A percentile compares a stretch with the other conserved stretches of the same genome.
phyloP scores from a whole-genome alignment of 2,888 invertebrate species.

The Epiperipatus broadwayi region DNA sequence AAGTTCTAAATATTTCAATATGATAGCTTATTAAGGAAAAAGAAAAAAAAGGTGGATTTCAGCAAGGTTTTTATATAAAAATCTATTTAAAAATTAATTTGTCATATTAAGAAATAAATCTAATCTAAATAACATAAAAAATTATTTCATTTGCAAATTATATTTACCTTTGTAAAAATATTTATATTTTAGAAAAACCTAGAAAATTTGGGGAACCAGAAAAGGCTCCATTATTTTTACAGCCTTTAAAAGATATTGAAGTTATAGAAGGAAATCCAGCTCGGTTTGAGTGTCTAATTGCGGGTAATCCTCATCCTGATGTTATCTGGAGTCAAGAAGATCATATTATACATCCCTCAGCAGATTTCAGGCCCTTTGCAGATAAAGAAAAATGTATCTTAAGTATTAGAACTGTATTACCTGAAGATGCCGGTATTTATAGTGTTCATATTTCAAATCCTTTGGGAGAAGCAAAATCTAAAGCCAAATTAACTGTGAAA shows the following conservation, averaged over 20 bases:
- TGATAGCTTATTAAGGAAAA: no score
- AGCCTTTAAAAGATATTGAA: slow-evolving; percentile 23
- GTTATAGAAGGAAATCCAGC: slow-evolving; percentile 23
- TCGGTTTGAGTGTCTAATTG: slow-evolving; percentile 29
- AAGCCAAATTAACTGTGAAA: background rate
- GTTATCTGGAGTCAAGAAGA: slow-evolving; percentile 29
- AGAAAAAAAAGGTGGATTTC: no score
- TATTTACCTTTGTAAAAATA: no score
- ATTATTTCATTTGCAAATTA: no score
- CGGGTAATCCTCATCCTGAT: slow-evolving; percentile 30
- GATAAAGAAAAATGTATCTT: background rate
- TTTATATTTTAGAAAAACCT: no score
- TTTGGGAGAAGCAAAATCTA: background rate
- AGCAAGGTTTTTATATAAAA: no score
- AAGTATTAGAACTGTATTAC: background rate
- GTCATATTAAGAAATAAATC: no score
- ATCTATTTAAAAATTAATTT: no score
- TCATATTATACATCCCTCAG: slow-evolving; percentile 23
- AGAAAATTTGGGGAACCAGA: no score
- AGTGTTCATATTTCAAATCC: background rate
- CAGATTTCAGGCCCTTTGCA: background rate
- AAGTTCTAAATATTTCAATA: no score
- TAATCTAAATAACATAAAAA: no score
- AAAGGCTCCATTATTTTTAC: background rate
- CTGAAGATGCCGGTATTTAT: slow-evolving; percentile 8